Evolutionary conservation across 2,888 invertebrate species (phyloP).

Genomic region (Glaucopsyche alexis): DNA sequence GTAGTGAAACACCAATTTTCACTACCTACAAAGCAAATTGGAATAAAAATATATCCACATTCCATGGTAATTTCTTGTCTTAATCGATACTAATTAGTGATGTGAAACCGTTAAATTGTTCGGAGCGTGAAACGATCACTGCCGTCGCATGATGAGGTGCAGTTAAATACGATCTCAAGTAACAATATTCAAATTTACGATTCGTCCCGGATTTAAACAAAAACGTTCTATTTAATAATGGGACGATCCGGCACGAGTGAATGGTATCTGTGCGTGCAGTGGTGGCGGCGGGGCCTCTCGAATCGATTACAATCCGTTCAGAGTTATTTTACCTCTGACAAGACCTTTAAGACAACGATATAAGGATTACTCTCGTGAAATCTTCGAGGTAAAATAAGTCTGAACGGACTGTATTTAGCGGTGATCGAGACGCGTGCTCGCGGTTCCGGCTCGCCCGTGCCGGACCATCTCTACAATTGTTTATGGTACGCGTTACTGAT

Average conservation of each 20-base stretch:
- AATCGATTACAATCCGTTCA: constrained; percentile 55
- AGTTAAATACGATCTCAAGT: constrained; percentile 68
- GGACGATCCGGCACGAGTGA: constrained; percentile 64
- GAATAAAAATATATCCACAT: constrained; percentile 26
- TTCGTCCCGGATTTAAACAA: constrained; percentile 77
- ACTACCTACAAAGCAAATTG: too few species aligned
- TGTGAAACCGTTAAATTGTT: constrained; percentile 1
- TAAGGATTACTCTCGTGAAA: background rate
- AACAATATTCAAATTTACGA: constrained; percentile 76
- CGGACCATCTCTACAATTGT: constrained; percentile 43
- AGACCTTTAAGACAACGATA: background rate
- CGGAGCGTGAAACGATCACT: constrained; percentile 69
- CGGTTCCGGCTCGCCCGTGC: constrained; percentile 63
- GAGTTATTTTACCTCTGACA: background rate
- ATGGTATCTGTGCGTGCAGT: constrained; percentile 42
- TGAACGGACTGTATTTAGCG: constrained; percentile 35
- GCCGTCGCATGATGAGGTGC: constrained; percentile 68
- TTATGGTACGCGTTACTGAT: constrained; percentile 27
- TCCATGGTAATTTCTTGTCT: background rate
- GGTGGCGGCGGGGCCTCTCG: constrained; percentile 52
- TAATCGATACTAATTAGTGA: constrained; percentile 19
- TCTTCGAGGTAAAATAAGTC: background rate
- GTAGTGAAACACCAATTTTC: too few species aligned
- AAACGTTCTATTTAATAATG: constrained; percentile 77
- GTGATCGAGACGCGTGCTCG: constrained; percentile 68